A percentile compares a stretch with the other conserved stretches of the same genome.
phyloP scores from a whole-genome alignment of 2,113 vertebrate genomes.

The Daphoenositta chrysoptera region DNA sequence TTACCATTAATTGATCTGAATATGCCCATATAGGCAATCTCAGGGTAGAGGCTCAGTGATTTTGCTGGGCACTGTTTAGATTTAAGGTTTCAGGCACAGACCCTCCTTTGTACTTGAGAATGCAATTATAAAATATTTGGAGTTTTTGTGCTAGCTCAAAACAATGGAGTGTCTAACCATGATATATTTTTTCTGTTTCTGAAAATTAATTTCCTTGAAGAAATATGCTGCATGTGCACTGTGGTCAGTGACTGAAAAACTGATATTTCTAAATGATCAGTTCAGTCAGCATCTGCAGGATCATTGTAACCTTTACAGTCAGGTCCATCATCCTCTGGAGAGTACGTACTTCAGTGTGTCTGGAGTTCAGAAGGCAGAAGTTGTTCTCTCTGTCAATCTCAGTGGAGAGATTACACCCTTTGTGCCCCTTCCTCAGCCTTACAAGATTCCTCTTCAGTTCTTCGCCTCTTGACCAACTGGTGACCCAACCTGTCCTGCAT shows the following conservation, averaged over 20 bases:
- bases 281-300: neutral
- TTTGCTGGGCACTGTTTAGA: neutral
- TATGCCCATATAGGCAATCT: neutral
- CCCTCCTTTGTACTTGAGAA: neutral
- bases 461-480: neutral
- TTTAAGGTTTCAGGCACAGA: neutral
- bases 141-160: neutral
- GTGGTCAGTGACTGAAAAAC: neutral
- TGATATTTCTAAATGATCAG: neutral
- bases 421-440: neutral
- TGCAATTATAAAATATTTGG: neutral
- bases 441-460: neutral
- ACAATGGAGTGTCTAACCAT: neutral
- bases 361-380: neutral
- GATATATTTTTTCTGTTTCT: neutral
- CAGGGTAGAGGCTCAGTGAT: neutral
- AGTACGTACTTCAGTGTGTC: fast-evolving
- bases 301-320: neutral
- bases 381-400: fast-evolving
- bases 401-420: fast-evolving
- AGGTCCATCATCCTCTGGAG: neutral
- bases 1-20: neutral
- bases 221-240: neutral
- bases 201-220: neutral
- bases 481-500: neutral